phyloP scores from a whole-genome alignment of 2,113 vertebrate genomes.

The Ramphastos sulfuratus region DNA sequence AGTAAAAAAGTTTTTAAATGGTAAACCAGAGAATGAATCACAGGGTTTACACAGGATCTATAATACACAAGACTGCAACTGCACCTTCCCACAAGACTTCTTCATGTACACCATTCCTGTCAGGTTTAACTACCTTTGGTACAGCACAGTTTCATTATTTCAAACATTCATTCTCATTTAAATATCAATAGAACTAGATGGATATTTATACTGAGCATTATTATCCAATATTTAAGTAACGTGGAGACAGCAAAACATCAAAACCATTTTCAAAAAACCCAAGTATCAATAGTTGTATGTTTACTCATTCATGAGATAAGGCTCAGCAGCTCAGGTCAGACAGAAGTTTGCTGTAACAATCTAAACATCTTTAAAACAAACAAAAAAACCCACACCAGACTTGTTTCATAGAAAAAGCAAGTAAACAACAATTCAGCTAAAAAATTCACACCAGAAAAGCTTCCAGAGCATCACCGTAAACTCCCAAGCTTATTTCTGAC shows the following conservation, averaged over 20 bases:
- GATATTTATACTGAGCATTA: not conserved
- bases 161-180: not conserved
- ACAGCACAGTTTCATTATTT: not conserved
- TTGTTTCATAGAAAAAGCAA: not conserved
- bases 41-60: not conserved
- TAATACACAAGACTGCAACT: not conserved
- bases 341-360: not conserved
- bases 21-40: not conserved
- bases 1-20: not conserved
- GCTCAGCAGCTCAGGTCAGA: not conserved
- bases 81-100: not conserved
- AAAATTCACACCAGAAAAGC: not conserved
- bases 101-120: not conserved
- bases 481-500: not conserved
- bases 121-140: not conserved
- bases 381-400: too few relatives aligned
- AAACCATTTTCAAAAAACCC: not conserved
- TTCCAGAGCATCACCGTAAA: not conserved
- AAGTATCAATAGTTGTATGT: not conserved
- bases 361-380: not conserved
- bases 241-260: not conserved
- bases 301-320: accelerated
- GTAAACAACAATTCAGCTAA: not conserved
- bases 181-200: not conserved
- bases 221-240: not conserved